Evolutionary conservation across 2,888 invertebrate genomes (phyloP).

Genomic region (Brenthis hecate): DNA sequence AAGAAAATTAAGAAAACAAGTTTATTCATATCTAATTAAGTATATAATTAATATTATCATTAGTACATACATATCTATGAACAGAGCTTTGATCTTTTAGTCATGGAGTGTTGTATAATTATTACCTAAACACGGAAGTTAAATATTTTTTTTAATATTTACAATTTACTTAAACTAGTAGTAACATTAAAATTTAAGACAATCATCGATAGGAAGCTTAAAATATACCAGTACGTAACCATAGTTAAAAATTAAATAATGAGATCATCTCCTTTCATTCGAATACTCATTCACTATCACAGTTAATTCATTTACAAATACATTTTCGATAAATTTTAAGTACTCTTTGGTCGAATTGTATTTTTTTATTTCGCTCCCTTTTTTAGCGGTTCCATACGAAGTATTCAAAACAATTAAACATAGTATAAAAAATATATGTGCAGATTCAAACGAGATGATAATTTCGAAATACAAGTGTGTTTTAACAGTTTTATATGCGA

Average conservation of each 20-base stretch:
- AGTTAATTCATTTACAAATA: slow-evolving; percentile 73
- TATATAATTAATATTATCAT: slow-evolving; percentile 35
- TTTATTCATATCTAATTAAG: slow-evolving; percentile 23
- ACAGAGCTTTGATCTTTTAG: slow-evolving; percentile 48
- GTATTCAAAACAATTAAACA: background rate
- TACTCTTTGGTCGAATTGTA: slow-evolving; percentile 63
- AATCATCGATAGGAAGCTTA: slow-evolving; percentile 28
- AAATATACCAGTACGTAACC: slow-evolving; percentile 23
- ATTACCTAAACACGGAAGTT: slow-evolving; percentile 28
- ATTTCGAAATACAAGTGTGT: background rate
- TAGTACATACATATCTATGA: slow-evolving; percentile 58
- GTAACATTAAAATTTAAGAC: slow-evolving; percentile 22
- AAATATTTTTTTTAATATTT: slow-evolving; percentile 38
- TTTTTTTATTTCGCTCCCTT: slow-evolving; percentile 30
- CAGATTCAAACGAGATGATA: background rate
- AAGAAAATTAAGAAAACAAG: slow-evolving; percentile 17
- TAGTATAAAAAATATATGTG: background rate
- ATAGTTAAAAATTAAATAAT: slow-evolving; percentile 34
- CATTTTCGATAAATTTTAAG: slow-evolving; percentile 55
- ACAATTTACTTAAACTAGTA: slow-evolving; percentile 32
- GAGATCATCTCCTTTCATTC: slow-evolving; percentile 47
- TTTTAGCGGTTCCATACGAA: background rate
- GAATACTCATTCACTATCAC: slow-evolving; percentile 68
- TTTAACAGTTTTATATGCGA: too few species aligned
- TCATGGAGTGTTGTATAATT: slow-evolving; percentile 4